Evolutionary conservation across 2,797 vertebrate species (phyloP).

Genomic region (Labeo calbasu): DNA sequence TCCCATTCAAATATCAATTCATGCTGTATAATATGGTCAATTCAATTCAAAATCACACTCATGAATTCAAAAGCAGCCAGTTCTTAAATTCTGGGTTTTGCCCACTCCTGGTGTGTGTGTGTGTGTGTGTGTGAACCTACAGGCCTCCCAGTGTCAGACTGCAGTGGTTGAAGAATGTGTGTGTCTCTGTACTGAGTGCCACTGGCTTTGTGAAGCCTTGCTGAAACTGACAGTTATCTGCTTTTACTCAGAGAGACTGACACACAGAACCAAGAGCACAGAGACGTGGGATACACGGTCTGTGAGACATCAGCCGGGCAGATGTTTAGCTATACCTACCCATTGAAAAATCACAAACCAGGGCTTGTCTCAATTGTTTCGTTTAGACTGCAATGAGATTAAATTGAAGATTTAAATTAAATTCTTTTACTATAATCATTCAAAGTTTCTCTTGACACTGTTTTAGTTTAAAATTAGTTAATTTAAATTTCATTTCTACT

Average conservation of each 20-base stretch:
- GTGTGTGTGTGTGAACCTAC: not conserved
- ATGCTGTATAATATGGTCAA: not conserved
- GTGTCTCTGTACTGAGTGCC: conserved; percentile 55
- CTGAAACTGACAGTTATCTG: conserved; percentile 80
- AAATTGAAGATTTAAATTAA: not conserved
- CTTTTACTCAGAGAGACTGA: conserved; percentile 78
- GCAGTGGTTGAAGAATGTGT: conserved; percentile 47
- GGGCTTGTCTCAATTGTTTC: not conserved
- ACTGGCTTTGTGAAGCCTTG: conserved; percentile 73
- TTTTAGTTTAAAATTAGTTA: not conserved
- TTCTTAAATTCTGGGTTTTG: not conserved
- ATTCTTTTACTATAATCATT: not conserved
- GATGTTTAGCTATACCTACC: conserved; percentile 9
- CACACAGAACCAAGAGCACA: conserved; percentile 65
- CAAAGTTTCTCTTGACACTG: not conserved
- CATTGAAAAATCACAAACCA: not conserved
- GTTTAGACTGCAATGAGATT: not conserved
- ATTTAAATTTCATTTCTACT: not conserved
- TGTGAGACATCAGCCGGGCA: not conserved
- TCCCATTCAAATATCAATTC: not conserved
- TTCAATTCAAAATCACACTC: not conserved
- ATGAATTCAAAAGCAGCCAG: not conserved
- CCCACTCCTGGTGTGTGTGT: not conserved
- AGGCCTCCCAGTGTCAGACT: conserved; percentile 26
- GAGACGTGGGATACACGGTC: conserved; percentile 69